Percentiles rank a stretch among this genome's conserved stretches.
These are phyloP conservation scores for Dolichoris vasculosae DNA, from an alignment of 1,140 invertebrate genomes.

Conservation along the genomic window DNA sequence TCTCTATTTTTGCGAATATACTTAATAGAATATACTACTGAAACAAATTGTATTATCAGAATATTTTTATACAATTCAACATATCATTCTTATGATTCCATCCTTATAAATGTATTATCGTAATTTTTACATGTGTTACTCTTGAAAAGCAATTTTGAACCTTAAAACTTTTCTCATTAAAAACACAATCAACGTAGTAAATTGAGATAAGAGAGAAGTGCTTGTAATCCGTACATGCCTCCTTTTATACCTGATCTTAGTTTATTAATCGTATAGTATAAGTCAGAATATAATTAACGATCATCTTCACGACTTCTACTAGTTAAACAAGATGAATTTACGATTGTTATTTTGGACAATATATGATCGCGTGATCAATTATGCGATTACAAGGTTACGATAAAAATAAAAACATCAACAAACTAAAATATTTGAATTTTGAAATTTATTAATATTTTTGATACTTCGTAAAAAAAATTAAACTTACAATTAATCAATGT, in stretches of 20 bases:
- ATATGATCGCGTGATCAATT: background rate
- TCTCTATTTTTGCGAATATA: too few species aligned
- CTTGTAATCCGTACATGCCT: background rate
- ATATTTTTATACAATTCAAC: background rate
- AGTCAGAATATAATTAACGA: slow-evolving; percentile 37
- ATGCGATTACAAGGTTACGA: background rate
- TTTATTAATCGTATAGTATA: slow-evolving; percentile 43
- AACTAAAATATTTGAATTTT: background rate
- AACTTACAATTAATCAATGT: slow-evolving; percentile 47
- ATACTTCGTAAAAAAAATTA: slow-evolving; percentile 50
- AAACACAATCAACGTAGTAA: background rate
- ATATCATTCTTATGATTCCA: background rate
- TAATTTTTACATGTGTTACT: background rate
- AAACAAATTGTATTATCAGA: background rate
- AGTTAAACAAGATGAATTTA: slow-evolving; percentile 35
- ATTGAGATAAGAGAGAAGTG: slow-evolving; percentile 9
- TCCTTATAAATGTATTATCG: background rate
- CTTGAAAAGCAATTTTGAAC: slow-evolving; percentile 4
- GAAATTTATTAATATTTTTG: slow-evolving; percentile 21
- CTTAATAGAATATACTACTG: background rate
- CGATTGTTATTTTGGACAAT: slow-evolving; percentile 12
- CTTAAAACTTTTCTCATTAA: background rate
- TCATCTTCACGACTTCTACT: background rate
- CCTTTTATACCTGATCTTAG: background rate
- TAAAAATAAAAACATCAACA: background rate